Evolutionary conservation across 2,113 vertebrate species (phyloP).

Genomic region (Halichoerus grypus): DNA sequence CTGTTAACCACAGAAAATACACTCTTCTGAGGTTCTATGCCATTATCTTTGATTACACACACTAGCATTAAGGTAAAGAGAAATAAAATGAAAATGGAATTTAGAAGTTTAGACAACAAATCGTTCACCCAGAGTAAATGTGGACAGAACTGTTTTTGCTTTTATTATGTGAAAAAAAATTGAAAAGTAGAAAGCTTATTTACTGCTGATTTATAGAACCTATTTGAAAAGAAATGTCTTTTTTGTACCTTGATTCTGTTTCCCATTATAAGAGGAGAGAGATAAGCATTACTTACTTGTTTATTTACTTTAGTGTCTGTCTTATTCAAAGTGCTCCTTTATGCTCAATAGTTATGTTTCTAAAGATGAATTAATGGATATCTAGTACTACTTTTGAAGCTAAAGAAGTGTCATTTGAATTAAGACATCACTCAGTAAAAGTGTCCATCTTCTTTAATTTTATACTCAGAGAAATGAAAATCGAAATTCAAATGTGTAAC

Average conservation of each 20-base stretch:
- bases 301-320: background rate
- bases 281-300: background rate
- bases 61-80: background rate
- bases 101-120: background rate
- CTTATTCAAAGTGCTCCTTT: background rate
- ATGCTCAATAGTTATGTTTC: background rate
- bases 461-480: background rate
- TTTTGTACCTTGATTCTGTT: background rate
- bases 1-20: background rate
- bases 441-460: constrained; percentile 19
- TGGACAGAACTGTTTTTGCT: background rate
- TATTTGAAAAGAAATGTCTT: background rate
- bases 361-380: background rate
- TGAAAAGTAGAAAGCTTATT: background rate
- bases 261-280: background rate
- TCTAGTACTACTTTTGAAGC: background rate
- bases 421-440: background rate
- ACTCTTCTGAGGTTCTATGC: background rate
- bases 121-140: background rate
- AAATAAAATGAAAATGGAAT: background rate
- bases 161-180: background rate
- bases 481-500: background rate
- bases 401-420: background rate
- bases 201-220: background rate
- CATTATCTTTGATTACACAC: background rate